These are phyloP conservation scores for Dryomyza anilis DNA, from an alignment of 2,888 invertebrate species.

Conservation along the genomic window DNA sequence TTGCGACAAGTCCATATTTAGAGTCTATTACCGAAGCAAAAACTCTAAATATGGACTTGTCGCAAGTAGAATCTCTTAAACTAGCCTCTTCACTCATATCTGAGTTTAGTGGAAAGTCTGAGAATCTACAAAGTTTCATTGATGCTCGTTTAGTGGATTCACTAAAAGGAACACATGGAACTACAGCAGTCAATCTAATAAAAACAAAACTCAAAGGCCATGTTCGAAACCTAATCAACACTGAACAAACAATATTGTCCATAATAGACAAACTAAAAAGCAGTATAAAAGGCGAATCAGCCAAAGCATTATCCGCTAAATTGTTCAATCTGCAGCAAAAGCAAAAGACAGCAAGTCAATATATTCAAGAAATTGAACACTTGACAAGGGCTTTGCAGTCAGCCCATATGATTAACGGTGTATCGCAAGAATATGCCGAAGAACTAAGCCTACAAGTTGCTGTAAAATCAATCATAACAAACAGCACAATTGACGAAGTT, in stretches of 20 bases:
- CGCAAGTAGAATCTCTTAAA: no score
- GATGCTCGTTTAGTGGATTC: neutral
- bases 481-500: conserved; percentile 23
- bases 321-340: neutral
- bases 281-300: conserved; percentile 6
- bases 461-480: conserved; percentile 25
- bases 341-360: neutral
- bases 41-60: no score
- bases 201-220: conserved; percentile 1
- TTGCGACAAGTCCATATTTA: no score
- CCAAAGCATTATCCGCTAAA: conserved; percentile 4
- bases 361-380: neutral
- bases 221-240: conserved; percentile 8
- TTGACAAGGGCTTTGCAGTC: neutral
- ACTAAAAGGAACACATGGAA: conserved; percentile 6
- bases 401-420: neutral
- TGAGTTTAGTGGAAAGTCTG: conserved; percentile 10
- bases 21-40: no score
- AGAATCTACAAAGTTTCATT: conserved; percentile 14
- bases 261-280: conserved; percentile 1
- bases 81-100: no score
- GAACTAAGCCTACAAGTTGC: conserved; percentile 9
- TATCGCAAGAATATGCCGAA: conserved; percentile 1
- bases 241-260: conserved; percentile 1
- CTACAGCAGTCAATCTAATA: neutral